Conservation (phyloP, 2,113 vertebrate species). For the Stigmatopora nigra region DNA sequence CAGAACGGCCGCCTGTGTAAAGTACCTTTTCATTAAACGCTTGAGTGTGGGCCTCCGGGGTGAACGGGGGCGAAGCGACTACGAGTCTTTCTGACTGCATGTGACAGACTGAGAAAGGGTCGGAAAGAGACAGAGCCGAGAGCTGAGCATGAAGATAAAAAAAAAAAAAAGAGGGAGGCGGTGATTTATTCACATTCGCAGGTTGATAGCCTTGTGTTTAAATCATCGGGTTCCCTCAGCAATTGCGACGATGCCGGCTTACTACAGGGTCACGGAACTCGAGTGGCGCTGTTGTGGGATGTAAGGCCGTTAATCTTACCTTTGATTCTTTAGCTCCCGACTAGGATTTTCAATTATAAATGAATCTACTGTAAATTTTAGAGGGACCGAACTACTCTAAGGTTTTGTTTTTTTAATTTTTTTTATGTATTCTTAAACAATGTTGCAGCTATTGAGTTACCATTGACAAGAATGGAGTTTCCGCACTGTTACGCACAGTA, state of each 20-base stretch:
- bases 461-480: no score
- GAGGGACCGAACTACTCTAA: not conserved
- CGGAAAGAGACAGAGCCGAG: constrained; percentile 19
- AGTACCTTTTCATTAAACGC: constrained; percentile 66
- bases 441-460: no score
- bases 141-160: constrained; percentile 23
- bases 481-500: no score
- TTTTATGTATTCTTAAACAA: not conserved
- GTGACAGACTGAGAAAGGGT: constrained; percentile 5
- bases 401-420: not conserved
- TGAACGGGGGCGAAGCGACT: constrained; percentile 27
- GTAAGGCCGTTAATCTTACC: constrained; percentile 9
- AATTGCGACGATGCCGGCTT: constrained; percentile 26
- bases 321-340: not conserved
- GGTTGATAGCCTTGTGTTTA: constrained; percentile 35
- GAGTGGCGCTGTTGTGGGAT: constrained; percentile 3
- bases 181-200: constrained; percentile 34
- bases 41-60: constrained; percentile 55
- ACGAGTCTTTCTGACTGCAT: constrained; percentile 15
- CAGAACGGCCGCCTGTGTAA: constrained; percentile 43
- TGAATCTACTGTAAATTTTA: not conserved
- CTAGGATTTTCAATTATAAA: no score
- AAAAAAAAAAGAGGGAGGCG: constrained; percentile 11
- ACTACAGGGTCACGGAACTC: constrained; percentile 31
- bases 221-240: constrained; percentile 41